These are phyloP conservation scores for Fratercula arctica DNA, from an alignment of 2,797 vertebrate genomes.

Conservation along the genomic window DNA sequence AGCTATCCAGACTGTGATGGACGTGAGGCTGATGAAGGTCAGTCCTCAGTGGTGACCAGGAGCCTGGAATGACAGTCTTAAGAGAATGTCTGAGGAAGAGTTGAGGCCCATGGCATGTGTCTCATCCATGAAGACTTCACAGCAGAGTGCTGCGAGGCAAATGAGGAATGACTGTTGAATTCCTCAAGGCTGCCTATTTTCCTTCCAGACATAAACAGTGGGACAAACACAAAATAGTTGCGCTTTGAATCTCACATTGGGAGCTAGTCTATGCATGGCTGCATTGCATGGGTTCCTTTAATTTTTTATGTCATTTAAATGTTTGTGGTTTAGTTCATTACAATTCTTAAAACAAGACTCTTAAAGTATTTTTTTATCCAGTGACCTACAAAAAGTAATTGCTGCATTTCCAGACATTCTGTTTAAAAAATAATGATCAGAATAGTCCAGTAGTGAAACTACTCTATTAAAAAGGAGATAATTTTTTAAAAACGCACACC, in stretches of 20 bases:
- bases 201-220: neutral
- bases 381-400: constrained; percentile 32
- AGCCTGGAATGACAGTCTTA: neutral
- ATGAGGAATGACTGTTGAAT: neutral
- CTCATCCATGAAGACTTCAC: neutral
- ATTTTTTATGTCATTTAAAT: constrained; percentile 13
- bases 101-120: neutral
- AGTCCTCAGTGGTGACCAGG: neutral
- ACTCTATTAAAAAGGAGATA: neutral
- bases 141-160: neutral
- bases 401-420: neutral
- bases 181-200: neutral
- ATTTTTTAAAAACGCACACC: neutral
- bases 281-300: neutral
- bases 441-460: neutral
- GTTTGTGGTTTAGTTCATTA: neutral
- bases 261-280: neutral
- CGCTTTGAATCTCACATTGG: neutral
- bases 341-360: neutral
- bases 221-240: neutral
- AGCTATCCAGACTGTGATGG: neutral
- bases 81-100: neutral
- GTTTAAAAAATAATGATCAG: constrained; percentile 11
- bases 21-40: neutral
- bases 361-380: neutral